Evolutionary conservation across 2,797 vertebrate genomes (phyloP).

Genomic region (Eupleurogrammus muticus): DNA sequence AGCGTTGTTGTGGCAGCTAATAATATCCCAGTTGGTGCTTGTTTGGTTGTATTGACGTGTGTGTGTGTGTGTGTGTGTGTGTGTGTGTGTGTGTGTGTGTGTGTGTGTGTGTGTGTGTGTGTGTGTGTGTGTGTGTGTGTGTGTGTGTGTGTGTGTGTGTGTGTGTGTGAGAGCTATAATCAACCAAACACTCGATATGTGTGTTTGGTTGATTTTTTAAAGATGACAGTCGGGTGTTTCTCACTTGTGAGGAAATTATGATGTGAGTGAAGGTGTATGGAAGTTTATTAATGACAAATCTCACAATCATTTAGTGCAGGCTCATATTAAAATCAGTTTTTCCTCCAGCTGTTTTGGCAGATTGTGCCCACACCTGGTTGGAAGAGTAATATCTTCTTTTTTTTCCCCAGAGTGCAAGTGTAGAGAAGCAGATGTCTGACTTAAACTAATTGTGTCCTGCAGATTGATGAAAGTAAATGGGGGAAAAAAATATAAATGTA

Average conservation of each 20-base stretch:
- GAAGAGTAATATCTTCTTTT: too few relatives aligned
- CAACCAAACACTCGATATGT: too few relatives aligned
- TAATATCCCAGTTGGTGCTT: constrained; percentile 43
- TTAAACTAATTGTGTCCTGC: too few relatives aligned
- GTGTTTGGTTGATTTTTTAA: constrained; percentile 3
- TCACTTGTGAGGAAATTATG: not conserved
- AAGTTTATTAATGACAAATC: not conserved
- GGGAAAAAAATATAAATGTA: too few relatives aligned
- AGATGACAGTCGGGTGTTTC: not conserved
- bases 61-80: constrained; percentile 2
- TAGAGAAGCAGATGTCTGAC: too few relatives aligned
- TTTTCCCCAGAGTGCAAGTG: too few relatives aligned
- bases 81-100: too few relatives aligned
- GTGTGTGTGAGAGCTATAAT: constrained; percentile 17
- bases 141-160: constrained; percentile 4
- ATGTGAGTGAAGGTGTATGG: not conserved
- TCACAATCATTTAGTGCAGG: not conserved
- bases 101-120: constrained; percentile 9
- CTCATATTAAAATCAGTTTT: too few relatives aligned
- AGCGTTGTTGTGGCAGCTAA: constrained; percentile 64
- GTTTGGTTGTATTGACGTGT: constrained; percentile 27
- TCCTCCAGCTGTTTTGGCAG: not conserved
- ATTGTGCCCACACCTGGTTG: not conserved
- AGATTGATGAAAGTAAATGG: too few relatives aligned
- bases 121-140: not conserved